Evolutionary conservation across 2,888 invertebrate genomes (phyloP).

Genomic region (Drosophila recens): DNA sequence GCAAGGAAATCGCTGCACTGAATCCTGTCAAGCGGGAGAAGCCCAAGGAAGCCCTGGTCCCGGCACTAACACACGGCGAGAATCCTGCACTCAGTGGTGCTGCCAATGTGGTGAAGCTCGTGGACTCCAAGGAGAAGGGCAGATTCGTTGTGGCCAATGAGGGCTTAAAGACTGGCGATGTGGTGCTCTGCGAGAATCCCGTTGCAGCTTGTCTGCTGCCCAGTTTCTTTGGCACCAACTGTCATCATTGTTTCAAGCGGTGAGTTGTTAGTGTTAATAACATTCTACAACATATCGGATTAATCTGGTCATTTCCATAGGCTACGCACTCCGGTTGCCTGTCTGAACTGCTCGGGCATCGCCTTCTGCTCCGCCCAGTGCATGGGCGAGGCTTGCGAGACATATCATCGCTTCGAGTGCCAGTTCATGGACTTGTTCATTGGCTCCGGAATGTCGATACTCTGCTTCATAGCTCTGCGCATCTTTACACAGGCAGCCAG

Average conservation of each 20-base stretch:
- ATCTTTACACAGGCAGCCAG: conserved; percentile 89
- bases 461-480: conserved; percentile 91
- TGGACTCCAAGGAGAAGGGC: conserved; percentile 88
- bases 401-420: conserved; percentile 92
- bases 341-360: conserved; percentile 90
- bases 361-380: conserved; percentile 91
- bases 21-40: conserved; percentile 48
- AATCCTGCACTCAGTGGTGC: conserved; percentile 87
- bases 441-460: conserved; percentile 93
- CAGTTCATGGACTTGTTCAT: conserved; percentile 90
- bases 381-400: conserved; percentile 87
- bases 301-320: conserved; percentile 77
- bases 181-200: conserved; percentile 90
- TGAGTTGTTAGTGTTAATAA: conserved; percentile 73
- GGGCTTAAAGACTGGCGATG: conserved; percentile 88
- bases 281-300: neutral
- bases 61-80: conserved; percentile 86
- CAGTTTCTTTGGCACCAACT: conserved; percentile 91
- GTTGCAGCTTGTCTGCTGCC: conserved; percentile 91
- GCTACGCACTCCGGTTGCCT: conserved; percentile 89
- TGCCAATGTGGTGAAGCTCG: conserved; percentile 87
- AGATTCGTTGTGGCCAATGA: conserved; percentile 89
- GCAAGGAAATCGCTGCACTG: conserved; percentile 85
- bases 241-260: conserved; percentile 92
- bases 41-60: conserved; percentile 39